Percentiles rank a stretch among this genome's conserved stretches.
Conservation (phyloP, 2,113 vertebrate species). For the Regulus satrapa region DNA sequence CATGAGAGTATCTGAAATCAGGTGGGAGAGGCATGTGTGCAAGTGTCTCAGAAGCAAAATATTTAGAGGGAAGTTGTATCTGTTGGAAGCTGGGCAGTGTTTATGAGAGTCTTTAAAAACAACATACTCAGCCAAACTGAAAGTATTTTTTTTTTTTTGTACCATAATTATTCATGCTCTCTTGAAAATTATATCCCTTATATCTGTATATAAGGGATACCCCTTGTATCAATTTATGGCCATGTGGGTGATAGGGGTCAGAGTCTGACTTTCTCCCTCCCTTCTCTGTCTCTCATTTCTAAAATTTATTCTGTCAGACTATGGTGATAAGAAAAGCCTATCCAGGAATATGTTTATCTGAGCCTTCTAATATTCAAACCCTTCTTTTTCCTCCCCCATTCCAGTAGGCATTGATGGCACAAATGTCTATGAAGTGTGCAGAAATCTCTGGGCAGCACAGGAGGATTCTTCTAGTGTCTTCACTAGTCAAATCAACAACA, state of each 20-base stretch:
- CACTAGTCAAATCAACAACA: not conserved
- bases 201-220: too few relatives aligned
- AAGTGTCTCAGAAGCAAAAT: not conserved
- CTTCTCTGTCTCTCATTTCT: not conserved
- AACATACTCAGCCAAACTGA: not conserved
- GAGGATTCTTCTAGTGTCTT: not conserved
- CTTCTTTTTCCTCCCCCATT: not conserved
- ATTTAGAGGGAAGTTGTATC: not conserved
- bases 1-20: not conserved
- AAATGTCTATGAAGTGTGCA: not conserved
- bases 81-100: not conserved
- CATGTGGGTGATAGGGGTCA: not conserved
- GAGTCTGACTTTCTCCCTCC: accelerated
- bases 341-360: not conserved
- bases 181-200: not conserved
- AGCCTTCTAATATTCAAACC: not conserved
- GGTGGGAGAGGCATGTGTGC: not conserved
- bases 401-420: not conserved
- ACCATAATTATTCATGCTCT: not conserved
- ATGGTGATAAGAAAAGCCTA: not conserved
- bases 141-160: not conserved
- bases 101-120: not conserved
- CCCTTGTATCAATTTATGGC: too few relatives aligned
- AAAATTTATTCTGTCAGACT: not conserved
- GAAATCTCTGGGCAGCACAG: not conserved